A percentile compares a stretch with the other conserved stretches of the same genome.
Conservation (phyloP, 2,888 invertebrate genomes). For the Epirrita christyi region DNA sequence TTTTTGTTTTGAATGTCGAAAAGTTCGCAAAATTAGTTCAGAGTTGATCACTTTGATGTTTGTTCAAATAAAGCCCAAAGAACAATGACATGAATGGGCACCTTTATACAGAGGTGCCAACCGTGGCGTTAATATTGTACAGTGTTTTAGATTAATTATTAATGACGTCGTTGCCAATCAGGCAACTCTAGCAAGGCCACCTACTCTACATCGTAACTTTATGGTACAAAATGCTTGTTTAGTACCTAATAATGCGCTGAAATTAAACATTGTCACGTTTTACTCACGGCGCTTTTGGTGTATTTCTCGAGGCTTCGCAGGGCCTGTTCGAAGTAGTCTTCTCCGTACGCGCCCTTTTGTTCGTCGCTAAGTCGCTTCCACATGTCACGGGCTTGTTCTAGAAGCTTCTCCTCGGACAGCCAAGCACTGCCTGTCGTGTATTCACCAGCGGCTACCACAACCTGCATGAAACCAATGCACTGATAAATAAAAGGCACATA, state of each 20-base stretch:
- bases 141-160: neutral
- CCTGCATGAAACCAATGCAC: conserved; percentile 54
- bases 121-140: neutral
- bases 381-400: conserved; percentile 91
- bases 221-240: conserved; percentile 23
- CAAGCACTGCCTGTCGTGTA: conserved; percentile 92
- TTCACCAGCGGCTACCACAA: conserved; percentile 93
- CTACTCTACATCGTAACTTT: neutral
- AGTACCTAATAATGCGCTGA: conserved; percentile 24
- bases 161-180: conserved; percentile 1
- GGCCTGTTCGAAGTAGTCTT: conserved; percentile 93
- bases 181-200: neutral
- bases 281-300: conserved; percentile 87
- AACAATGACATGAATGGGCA: neutral
- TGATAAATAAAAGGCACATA: too few species aligned
- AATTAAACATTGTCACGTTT: conserved; percentile 49
- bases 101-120: too few species aligned
- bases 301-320: conserved; percentile 92
- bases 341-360: conserved; percentile 90
- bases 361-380: conserved; percentile 93
- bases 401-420: conserved; percentile 87
- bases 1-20: conserved; percentile 10
- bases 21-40: neutral
- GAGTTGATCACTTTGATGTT: neutral
- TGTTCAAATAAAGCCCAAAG: neutral